A percentile compares a stretch with the other conserved stretches of the same genome.
Evolutionary conservation across 2,113 vertebrate genomes (phyloP).

Genomic region (rat (Rattus norvegicus)): DNA sequence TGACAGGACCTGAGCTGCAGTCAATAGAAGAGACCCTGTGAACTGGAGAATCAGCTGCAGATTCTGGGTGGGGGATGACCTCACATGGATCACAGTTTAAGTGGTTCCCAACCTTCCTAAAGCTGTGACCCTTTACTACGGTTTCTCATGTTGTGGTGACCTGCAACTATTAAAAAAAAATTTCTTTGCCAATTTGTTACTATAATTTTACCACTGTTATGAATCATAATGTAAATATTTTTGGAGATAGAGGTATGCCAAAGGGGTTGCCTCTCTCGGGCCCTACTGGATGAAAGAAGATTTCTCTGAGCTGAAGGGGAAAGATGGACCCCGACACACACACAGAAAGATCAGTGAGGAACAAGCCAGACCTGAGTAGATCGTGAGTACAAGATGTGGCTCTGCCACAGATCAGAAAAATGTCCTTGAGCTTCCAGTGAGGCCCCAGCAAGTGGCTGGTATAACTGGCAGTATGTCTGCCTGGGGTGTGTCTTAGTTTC

Average conservation of each 20-base stretch:
- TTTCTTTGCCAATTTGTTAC: not conserved
- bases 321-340: not conserved
- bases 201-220: not conserved
- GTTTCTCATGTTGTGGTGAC: not conserved
- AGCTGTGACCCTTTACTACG: not conserved
- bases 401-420: not conserved
- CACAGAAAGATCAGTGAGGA: not conserved
- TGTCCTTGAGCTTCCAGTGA: not conserved
- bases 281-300: not conserved
- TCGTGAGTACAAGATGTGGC: not conserved
- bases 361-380: not conserved
- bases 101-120: too few species aligned
- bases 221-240: not conserved
- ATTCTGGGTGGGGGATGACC: not conserved
- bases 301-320: not conserved
- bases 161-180: not conserved
- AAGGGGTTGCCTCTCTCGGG: not conserved
- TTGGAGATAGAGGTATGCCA: not conserved
- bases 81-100: not conserved
- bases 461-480: not conserved
- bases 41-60: not conserved
- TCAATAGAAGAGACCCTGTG: not conserved
- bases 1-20: not conserved
- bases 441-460: not conserved
- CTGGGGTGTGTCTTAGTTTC: not conserved